Evolutionary conservation across 2,888 invertebrate genomes (phyloP), one percentile per base, ranked within the genome.

Genomic region (Cynaeus angustus): DNA sequence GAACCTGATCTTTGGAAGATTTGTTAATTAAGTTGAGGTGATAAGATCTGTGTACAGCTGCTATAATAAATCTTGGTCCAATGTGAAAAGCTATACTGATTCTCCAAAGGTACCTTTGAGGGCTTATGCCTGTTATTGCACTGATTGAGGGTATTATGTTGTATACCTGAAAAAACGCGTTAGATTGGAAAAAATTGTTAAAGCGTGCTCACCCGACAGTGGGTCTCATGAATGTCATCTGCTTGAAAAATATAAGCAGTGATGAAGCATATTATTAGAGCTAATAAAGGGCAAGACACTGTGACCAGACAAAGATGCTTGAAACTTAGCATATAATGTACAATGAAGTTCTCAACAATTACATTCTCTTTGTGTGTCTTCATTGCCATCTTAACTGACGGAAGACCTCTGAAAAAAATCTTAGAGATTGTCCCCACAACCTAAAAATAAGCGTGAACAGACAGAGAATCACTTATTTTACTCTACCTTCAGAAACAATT

Each of bases 101-200:
- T 80, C 97, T 90, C 97, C 97, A 97, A 78, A 97, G 87, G 86
- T 97, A 97, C 79, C 94, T 89, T 86, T 97, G 96, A 21, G 97
- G 97, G 81, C 94, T 94, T 77, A 97, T 92, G 58, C 97, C 97
- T 72, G 97, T 97, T 84, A 97, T 95, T 75, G 97, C 95, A 89
- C 96, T 97, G 87, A 97, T 96, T 79, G 96, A 96, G 81, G 97
- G 97, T 83, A 97, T 92, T 85, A 96, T 91, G 86, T 97, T 97
- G 85, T 94, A 95, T 66, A 96, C 97, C 97, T 97, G 85, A 3
- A 67, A 62, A 26, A 30, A 41, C 7, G 7, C 13, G 28, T 45
- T 56, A 21, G 9, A 37, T 12, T 7, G 10, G 16, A 16, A 14
- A 52, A 52, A 70, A 89, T 0, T 2, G 10, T 28, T 26, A 3